Evolutionary conservation across 1,140 invertebrate genomes (phyloP).

Genomic region (Onthophagus taurus): DNA sequence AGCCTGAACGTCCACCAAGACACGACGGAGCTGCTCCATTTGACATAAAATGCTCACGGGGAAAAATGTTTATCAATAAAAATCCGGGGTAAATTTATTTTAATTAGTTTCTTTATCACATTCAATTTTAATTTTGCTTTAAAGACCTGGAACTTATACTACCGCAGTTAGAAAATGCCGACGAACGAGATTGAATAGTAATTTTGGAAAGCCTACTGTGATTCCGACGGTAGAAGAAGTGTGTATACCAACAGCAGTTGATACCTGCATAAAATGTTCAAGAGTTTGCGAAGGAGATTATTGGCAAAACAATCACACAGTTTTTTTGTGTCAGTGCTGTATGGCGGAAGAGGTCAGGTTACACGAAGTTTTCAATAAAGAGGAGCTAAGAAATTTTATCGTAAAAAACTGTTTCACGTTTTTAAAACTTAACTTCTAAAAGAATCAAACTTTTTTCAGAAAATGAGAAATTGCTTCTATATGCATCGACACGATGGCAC

Average conservation of each 20-base stretch:
- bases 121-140: too few species aligned
- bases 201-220: slow-evolving; percentile 21
- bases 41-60: background rate
- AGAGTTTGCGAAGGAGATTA: slow-evolving; percentile 25
- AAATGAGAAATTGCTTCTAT: slow-evolving; percentile 30
- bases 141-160: slow-evolving; percentile 26
- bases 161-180: slow-evolving; percentile 15
- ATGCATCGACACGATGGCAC: slow-evolving; percentile 28
- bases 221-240: slow-evolving; percentile 22
- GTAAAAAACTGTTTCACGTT: too few species aligned
- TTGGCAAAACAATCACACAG: slow-evolving; percentile 23
- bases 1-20: background rate
- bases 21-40: background rate
- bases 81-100: too few species aligned
- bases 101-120: too few species aligned
- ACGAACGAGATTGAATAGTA: slow-evolving; percentile 16
- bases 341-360: slow-evolving; percentile 21
- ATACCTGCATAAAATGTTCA: slow-evolving; percentile 25
- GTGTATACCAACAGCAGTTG: slow-evolving; percentile 21
- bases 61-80: background rate
- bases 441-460: slow-evolving; percentile 28
- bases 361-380: slow-evolving; percentile 17
- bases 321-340: slow-evolving; percentile 25
- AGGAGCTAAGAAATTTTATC: slow-evolving; percentile 22
- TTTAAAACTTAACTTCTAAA: too few species aligned